These are phyloP conservation scores for Glossophaga mutica DNA, from an alignment of 2,797 vertebrate genomes.

Conservation along the genomic window DNA sequence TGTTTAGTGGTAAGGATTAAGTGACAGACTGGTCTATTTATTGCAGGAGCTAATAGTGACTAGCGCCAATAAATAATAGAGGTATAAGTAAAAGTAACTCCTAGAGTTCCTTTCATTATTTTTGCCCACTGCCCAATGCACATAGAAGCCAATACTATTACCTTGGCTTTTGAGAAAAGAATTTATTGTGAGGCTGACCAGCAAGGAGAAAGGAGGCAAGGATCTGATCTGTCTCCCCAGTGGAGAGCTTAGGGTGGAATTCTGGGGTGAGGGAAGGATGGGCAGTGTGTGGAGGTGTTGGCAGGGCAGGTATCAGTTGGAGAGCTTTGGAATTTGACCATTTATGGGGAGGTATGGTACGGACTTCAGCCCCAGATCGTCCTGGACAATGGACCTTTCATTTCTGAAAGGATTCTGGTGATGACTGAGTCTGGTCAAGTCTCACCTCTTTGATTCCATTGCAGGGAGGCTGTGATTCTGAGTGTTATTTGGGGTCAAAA, in stretches of 20 bases:
- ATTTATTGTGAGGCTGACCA: background rate
- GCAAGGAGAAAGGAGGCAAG: background rate
- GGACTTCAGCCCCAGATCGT: background rate
- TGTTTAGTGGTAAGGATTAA: constrained; percentile 34
- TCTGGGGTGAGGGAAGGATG: background rate
- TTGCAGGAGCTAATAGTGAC: background rate
- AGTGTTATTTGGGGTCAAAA: background rate
- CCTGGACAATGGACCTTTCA: background rate
- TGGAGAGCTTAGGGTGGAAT: background rate
- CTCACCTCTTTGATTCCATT: background rate
- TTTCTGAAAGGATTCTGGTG: background rate
- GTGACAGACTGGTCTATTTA: background rate
- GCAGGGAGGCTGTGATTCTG: background rate
- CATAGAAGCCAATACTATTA: background rate
- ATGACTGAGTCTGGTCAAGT: background rate
- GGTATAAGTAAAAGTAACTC: background rate
- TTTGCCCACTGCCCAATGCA: background rate
- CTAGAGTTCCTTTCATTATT: background rate
- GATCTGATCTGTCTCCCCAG: background rate
- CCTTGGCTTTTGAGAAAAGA: background rate
- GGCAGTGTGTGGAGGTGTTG: background rate
- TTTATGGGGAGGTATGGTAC: background rate
- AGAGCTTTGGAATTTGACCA: background rate
- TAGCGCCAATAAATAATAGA: background rate
- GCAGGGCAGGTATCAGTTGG: background rate